Evolutionary conservation across 2,797 vertebrate genomes (phyloP).

Genomic region (Etheostoma nigrum): DNA sequence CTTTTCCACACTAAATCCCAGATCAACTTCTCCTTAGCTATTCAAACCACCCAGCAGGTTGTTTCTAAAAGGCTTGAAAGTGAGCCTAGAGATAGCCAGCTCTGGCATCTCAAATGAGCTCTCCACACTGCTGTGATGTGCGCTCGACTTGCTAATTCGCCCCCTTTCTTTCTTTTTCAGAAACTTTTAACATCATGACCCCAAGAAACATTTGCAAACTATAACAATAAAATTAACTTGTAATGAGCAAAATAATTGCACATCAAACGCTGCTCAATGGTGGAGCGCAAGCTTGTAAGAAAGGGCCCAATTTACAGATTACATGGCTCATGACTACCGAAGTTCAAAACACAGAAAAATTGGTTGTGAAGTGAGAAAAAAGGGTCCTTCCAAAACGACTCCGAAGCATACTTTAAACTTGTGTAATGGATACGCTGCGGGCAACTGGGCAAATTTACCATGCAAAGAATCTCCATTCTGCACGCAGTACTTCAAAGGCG

Average conservation of each 20-base stretch:
- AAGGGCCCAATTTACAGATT: constrained; percentile 89
- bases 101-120: constrained; percentile 75
- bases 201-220: constrained; percentile 88
- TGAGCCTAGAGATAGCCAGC: constrained; percentile 70
- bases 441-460: constrained; percentile 87
- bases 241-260: constrained; percentile 92
- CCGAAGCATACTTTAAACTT: constrained; percentile 88
- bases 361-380: constrained; percentile 87
- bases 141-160: constrained; percentile 68
- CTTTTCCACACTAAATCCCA: constrained; percentile 78
- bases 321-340: constrained; percentile 88
- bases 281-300: constrained; percentile 78
- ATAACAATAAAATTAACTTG: constrained; percentile 91
- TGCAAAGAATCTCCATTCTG: constrained; percentile 88
- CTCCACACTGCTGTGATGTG: constrained; percentile 39
- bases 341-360: constrained; percentile 90
- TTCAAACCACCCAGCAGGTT: constrained; percentile 82
- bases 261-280: constrained; percentile 85
- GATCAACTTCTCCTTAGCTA: constrained; percentile 74
- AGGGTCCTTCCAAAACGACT: constrained; percentile 82
- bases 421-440: constrained; percentile 88
- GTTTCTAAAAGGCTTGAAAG: constrained; percentile 80
- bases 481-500: constrained; percentile 86
- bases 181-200: constrained; percentile 88
- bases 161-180: constrained; percentile 74